phyloP scores from a whole-genome alignment of 2,113 vertebrate species.

The Tretioscincus oriximinensis region DNA sequence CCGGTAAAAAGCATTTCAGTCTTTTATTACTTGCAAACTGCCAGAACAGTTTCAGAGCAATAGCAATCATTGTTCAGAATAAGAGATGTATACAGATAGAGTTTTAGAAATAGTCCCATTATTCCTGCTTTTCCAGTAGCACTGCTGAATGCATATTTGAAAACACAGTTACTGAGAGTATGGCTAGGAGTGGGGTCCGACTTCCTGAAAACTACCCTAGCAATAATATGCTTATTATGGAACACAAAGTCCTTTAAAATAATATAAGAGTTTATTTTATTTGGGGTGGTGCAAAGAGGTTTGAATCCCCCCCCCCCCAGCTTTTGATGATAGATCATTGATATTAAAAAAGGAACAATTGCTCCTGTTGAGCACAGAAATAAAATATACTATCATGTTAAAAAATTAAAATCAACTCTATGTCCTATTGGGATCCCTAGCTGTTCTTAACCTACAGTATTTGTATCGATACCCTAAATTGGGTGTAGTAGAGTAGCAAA shows the following conservation, averaged over 20 bases:
- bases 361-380: not conserved
- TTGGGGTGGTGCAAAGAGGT: no score
- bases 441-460: no score
- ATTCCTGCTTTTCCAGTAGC: conserved; percentile 11
- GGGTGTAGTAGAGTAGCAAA: no score
- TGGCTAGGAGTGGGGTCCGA: not conserved
- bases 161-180: not conserved
- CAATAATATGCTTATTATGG: not conserved
- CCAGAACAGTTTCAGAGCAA: conserved; percentile 24
- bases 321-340: not conserved
- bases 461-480: no score
- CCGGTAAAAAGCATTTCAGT: conserved; percentile 10
- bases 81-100: conserved; percentile 17
- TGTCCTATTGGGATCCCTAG: no score
- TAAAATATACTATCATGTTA: conserved; percentile 9
- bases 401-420: not conserved
- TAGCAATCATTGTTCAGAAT: conserved; percentile 28
- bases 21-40: conserved; percentile 25
- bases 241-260: not conserved
- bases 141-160: conserved; percentile 18
- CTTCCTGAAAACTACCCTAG: not conserved
- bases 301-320: not conserved
- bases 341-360: not conserved
- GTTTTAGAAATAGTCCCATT: conserved; percentile 10
- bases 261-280: no score